Evolutionary conservation across 2,113 vertebrate genomes (phyloP).

Genomic region (Muscicapa adusta): DNA sequence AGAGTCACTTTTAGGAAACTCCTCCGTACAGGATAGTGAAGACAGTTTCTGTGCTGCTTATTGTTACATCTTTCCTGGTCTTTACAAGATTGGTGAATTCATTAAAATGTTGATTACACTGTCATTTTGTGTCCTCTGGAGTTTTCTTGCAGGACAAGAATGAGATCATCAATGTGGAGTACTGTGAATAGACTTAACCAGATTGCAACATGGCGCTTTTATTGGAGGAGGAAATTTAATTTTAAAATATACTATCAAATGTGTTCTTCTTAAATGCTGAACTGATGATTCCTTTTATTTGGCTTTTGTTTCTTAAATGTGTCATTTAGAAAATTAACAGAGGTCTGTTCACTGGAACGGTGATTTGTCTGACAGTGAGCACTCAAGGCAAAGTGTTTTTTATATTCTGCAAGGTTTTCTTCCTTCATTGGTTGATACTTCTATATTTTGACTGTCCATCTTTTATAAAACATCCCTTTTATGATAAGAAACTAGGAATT

Average conservation of each 20-base stretch:
- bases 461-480: not conserved
- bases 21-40: not conserved
- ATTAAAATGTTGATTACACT: constrained; percentile 50
- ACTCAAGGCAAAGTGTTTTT: not conserved
- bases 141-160: constrained; percentile 45
- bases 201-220: constrained; percentile 56
- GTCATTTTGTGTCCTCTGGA: constrained; percentile 34
- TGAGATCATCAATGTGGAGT: constrained; percentile 62
- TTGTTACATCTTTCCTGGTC: constrained; percentile 14
- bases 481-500: not conserved
- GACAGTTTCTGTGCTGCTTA: not conserved
- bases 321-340: constrained; percentile 60
- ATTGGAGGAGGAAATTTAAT: constrained; percentile 55
- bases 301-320: constrained; percentile 61
- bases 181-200: constrained; percentile 59
- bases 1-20: not conserved
- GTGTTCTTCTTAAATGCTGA: constrained; percentile 58
- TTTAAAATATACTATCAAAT: constrained; percentile 56
- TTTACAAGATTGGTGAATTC: constrained; percentile 10
- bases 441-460: not conserved
- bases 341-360: not conserved
- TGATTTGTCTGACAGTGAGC: not conserved
- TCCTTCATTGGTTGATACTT: not conserved
- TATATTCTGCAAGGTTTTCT: not conserved
- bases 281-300: constrained; percentile 66